Evolutionary conservation across 35 echinoderm and acorn worm species (phyloP).

Genomic region (Apostichopus californicus): DNA sequence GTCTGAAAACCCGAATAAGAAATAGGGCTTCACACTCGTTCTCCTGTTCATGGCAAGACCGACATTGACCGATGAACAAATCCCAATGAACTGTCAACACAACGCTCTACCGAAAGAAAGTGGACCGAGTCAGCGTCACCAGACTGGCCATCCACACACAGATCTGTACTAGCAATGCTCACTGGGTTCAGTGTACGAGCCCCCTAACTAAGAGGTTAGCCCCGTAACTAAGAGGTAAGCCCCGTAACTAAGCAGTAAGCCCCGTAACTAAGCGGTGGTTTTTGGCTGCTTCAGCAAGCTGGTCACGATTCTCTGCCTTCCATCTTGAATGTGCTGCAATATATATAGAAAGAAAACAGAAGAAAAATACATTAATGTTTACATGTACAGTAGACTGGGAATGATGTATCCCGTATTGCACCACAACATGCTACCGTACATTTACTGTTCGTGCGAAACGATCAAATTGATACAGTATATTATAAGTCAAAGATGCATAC

Average conservation of each 20-base stretch:
- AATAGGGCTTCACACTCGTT: not conserved
- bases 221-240: too few relatives aligned
- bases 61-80: not conserved
- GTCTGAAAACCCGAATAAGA: conserved; percentile 22
- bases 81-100: too few relatives aligned
- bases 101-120: not conserved
- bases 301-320: not conserved
- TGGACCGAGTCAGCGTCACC: not conserved
- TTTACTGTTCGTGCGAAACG: not conserved
- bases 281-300: not conserved
- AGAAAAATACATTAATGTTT: not conserved
- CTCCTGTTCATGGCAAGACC: conserved; percentile 35
- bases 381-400: not conserved
- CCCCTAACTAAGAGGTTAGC: too few relatives aligned
- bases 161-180: not conserved
- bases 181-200: too few relatives aligned
- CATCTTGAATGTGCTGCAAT: not conserved
- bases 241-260: not conserved
- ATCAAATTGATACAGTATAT: too few relatives aligned
- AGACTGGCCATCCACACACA: not conserved
- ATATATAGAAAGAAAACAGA: not conserved
- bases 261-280: not conserved
- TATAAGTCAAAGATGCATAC: too few relatives aligned
- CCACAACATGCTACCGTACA: not conserved
- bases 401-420: too few relatives aligned